Evolutionary conservation across 2,888 invertebrate genomes (phyloP), one percentile per base, ranked within the genome.

Genomic region (Limnephilus auricula): DNA sequence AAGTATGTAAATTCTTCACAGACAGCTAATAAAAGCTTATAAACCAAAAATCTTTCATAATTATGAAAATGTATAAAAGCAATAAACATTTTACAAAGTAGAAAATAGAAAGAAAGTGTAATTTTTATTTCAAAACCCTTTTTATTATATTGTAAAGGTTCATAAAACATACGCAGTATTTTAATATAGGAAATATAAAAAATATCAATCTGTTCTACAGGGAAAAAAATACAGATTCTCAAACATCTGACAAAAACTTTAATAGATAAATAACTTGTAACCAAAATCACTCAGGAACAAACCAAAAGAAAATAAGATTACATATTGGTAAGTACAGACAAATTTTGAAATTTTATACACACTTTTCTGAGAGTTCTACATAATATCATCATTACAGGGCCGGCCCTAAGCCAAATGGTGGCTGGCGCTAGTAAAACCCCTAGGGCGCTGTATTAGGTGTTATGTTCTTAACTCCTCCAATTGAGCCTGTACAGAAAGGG

Each of bases 91-190:
- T 37, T 30, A 34, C n/a, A n/a, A 37, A 32, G 37, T 85, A 85
- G 13, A 45, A 40, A 86, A 18, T 40, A 18, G 34, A 86, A 85
- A 85, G 37, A 34, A 40, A 86, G n/a, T 25, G 30, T n/a, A 40
- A 30, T 86, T 86, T 37, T 86, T 40, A 40, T 45, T 86, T 37
- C 31, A 40, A 34, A 65, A 65, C 65, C n/a, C 65, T n/a, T 65
- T 65, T 65, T 65, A 65, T 65, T 65, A n/a, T n/a, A n/a, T 9
- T 65, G 25, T 65, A 65, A 25, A 65, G 65, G 65, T 65, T 25
- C 65, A n/a, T 65, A 65, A 65, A 65, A 65, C 65, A 65, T 65
- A 65, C 25, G 25, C 9, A 65, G 25, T 65, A 65, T 25, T 65
- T 65, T 65, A 65, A 65, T 65, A 65, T 65, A 65, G 25, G 65